Conservation (phyloP, 2,797 vertebrate genomes). For the Girardinus metallicus region DNA sequence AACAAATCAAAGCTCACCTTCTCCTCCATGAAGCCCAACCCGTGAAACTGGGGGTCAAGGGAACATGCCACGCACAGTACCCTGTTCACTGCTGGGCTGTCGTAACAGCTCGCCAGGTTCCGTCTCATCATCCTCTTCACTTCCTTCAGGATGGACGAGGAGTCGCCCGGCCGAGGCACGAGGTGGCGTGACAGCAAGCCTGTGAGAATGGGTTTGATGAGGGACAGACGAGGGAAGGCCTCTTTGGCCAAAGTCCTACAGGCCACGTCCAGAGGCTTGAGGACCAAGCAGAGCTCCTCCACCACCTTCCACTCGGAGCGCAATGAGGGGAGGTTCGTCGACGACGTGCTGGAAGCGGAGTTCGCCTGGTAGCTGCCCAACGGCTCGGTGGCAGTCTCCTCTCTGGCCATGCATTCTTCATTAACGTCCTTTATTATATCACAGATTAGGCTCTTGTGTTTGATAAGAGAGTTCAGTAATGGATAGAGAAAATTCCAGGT, state of each 20-base stretch:
- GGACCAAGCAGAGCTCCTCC: constrained; percentile 75
- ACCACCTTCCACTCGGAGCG: constrained; percentile 77
- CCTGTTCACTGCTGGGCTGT: constrained; percentile 71
- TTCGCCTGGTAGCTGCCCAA: constrained; percentile 20
- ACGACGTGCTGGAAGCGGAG: constrained; percentile 29
- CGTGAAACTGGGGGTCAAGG: constrained; percentile 82
- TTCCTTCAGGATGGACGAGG: constrained; percentile 60
- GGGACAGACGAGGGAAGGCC: constrained; percentile 77
- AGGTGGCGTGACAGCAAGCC: constrained; percentile 81
- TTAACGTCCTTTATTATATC: constrained; percentile 52
- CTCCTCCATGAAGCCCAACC: constrained; percentile 80
- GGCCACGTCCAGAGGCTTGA: constrained; percentile 82
- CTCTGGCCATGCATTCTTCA: constrained; percentile 26
- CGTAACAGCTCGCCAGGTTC: constrained; percentile 68
- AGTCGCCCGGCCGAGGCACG: constrained; percentile 66
- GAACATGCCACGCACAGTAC: constrained; percentile 79
- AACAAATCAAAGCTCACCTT: constrained; percentile 49
- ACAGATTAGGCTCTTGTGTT: constrained; percentile 55
- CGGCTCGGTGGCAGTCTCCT: constrained; percentile 33
- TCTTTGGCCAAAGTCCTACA: constrained; percentile 81
- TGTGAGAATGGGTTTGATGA: constrained; percentile 81
- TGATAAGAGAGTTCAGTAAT: constrained; percentile 57
- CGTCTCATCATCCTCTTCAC: constrained; percentile 76
- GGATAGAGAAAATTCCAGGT: constrained; percentile 70
- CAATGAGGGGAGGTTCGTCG: not conserved